phyloP scores from a whole-genome alignment of 2,797 vertebrate species.

The Nyctalus aviator region DNA sequence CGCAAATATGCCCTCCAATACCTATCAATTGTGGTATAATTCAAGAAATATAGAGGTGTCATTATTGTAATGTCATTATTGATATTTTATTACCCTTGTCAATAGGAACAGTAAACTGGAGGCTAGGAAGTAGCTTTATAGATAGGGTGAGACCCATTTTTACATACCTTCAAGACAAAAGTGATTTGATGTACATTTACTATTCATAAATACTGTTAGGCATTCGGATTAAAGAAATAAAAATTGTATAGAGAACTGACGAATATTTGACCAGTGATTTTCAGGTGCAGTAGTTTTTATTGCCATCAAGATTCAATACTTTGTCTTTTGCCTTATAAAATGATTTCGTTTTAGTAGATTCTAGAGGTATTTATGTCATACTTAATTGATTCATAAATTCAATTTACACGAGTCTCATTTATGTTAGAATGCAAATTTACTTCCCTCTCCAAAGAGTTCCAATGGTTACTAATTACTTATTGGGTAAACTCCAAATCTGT shows the following conservation, averaged over 20 bases:
- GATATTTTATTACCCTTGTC: not conserved
- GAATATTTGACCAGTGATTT: constrained; percentile 12
- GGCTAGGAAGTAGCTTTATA: not conserved
- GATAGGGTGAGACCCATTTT: not conserved
- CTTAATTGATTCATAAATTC: constrained; percentile 72
- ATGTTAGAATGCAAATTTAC: constrained; percentile 70
- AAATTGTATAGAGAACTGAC: not conserved
- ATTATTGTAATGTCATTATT: not conserved
- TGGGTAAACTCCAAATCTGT: constrained; percentile 69
- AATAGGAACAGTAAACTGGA: not conserved
- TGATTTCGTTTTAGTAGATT: constrained; percentile 57
- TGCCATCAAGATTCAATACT: constrained; percentile 43
- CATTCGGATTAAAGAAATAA: constrained; percentile 3
- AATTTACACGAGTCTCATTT: constrained; percentile 51
- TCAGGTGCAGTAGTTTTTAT: not conserved
- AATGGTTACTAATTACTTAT: constrained; percentile 48
- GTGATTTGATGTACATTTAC: not conserved
- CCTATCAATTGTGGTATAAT: not conserved
- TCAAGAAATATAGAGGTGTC: not conserved
- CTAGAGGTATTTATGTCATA: constrained; percentile 58
- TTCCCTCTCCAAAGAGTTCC: constrained; percentile 54
- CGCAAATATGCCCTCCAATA: not conserved
- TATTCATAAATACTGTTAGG: not conserved
- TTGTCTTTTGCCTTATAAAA: constrained; percentile 55
- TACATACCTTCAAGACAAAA: not conserved